Base-by-base conservation (phyloP, 2,113 vertebrate genomes). In the Chlorodrepanis virens region DNA sequence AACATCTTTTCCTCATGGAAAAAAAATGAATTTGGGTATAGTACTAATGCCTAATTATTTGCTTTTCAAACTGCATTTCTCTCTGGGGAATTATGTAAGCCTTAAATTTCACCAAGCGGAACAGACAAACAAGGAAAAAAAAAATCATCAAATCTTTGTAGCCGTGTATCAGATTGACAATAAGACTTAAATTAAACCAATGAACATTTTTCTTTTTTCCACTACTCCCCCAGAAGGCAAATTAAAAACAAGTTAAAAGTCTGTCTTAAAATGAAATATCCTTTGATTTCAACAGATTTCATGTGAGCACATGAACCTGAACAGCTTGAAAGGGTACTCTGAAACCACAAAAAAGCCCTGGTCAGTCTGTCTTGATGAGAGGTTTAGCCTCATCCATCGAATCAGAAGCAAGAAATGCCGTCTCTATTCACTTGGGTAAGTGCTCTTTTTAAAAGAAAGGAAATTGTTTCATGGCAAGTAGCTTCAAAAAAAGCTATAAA, bases 401-500 rank as follows among this genome's bases (percentile, higher is more conserved):
- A 98, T 99, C 82, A 96, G 91, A 57, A 98, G 40, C 84, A 98
- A 98, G 96, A 98, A 97, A 33, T 99, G 98, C 53, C 97, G 98
- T 17, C 97, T 99, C 45, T 99, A 99, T 87, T 99, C 98, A 53
- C 94, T 98, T 44, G 98, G 98, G 98, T 98, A 96, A 98, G 98
- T 87, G 64, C 22, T 44, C 31, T 24, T 45, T 82, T 87, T 21
- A 37, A 37, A 83, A 83, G 52, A 21, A 59, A 93, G 61, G 29
- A 87, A 80, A 91, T 56, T 27, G 29, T 60, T 87, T 69, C 7
- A 9, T 33, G 35, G 64, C 61, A 44, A 33, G 16, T 29, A 71
- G 27, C 29, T 52, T 76, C 37, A 31, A 37, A 64, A 78, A 54
- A 40, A 20, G 29, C 54, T 89, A 7, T 78, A 80, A 83, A n/a